A percentile compares a stretch with the other conserved stretches of the same genome.
Evolutionary conservation across 2,797 vertebrate species (phyloP).

Genomic region (Florisuga fusca): DNA sequence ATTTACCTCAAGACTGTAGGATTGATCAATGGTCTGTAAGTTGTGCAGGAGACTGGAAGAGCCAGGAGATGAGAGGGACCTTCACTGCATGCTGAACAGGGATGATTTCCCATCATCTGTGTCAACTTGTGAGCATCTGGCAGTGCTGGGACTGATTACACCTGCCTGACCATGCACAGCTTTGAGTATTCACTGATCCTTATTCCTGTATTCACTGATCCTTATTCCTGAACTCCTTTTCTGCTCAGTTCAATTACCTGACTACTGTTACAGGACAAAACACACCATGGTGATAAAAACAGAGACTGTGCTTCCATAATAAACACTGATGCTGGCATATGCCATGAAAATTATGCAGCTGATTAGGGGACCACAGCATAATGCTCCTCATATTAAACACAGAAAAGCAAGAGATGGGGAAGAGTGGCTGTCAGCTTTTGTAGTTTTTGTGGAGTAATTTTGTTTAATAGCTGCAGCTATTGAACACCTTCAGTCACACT

Average conservation of each 20-base stretch:
- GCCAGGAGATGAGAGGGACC: background rate
- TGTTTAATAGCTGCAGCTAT: background rate
- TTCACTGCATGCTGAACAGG: background rate
- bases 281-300: background rate
- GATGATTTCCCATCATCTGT: background rate
- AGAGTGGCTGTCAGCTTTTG: background rate
- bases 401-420: background rate
- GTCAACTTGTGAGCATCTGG: background rate
- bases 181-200: background rate
- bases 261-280: background rate
- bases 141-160: background rate
- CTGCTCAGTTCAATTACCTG: background rate
- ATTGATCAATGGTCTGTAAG: background rate
- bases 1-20: background rate
- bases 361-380: background rate
- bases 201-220: background rate
- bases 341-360: background rate
- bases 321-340: background rate
- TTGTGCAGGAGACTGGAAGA: background rate
- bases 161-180: fast-evolving
- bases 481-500: background rate
- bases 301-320: background rate
- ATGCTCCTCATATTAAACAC: background rate
- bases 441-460: background rate
- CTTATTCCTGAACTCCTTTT: background rate